These are phyloP conservation scores for Eustalomyia histrio DNA, from an alignment of 2,888 invertebrate species.

Conservation along the genomic window DNA sequence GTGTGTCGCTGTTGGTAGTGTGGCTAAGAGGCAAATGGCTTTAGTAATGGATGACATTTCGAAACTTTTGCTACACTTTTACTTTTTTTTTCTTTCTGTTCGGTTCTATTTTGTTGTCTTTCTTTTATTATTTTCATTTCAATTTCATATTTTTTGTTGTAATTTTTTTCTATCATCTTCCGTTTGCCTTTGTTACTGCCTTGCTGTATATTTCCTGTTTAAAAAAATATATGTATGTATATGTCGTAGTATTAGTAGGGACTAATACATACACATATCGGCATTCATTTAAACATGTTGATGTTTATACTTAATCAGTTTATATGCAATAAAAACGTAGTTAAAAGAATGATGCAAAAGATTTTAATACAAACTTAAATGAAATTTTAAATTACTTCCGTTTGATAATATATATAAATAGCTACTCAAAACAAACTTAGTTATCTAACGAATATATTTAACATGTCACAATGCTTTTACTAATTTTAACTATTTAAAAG, in stretches of 20 bases:
- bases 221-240: conserved; percentile 1
- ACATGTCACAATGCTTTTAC: no score
- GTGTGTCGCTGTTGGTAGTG: background rate
- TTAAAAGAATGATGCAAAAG: background rate
- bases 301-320: conserved; percentile 29
- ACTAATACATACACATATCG: background rate
- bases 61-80: conserved; percentile 42
- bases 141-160: conserved; percentile 4
- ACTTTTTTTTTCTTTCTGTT: conserved; percentile 25
- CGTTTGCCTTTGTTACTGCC: conserved; percentile 30
- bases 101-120: conserved; percentile 13
- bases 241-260: conserved; percentile 8
- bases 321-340: conserved; percentile 1
- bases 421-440: no score
- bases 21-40: conserved; percentile 33
- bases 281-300: background rate
- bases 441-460: no score
- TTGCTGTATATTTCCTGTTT: conserved; percentile 30
- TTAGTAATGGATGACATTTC: conserved; percentile 42
- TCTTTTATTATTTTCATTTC: conserved; percentile 27
- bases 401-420: no score
- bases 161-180: conserved; percentile 18
- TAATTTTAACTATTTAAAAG: no score
- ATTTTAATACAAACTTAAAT: background rate
- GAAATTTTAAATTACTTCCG: background rate